Evolutionary conservation across 2,888 invertebrate species (phyloP).

Genomic region (Scaptomyza parva): DNA sequence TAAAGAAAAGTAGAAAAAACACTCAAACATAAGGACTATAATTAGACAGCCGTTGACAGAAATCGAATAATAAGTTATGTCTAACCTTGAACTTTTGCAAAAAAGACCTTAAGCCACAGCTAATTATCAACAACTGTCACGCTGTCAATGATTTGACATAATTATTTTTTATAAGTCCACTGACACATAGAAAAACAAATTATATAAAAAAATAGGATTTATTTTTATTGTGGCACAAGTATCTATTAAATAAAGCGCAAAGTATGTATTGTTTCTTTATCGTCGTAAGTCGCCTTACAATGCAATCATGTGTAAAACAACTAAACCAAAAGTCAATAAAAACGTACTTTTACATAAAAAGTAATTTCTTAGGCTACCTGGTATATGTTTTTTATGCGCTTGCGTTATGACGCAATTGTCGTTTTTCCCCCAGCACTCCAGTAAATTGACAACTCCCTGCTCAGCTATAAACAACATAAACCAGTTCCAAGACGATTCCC

Average conservation of each 20-base stretch:
- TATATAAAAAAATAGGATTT: constrained; percentile 8
- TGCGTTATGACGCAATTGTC: constrained; percentile 62
- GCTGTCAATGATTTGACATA: constrained; percentile 23
- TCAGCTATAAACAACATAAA: constrained; percentile 38
- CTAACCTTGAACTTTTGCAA: constrained; percentile 50
- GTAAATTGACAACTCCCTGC: not conserved
- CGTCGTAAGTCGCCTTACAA: constrained; percentile 1
- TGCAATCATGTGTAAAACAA: constrained; percentile 33
- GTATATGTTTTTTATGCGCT: constrained; percentile 36
- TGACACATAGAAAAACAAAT: constrained; percentile 31
- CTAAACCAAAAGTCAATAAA: constrained; percentile 23
- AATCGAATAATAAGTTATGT: constrained; percentile 17
- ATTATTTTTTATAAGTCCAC: constrained; percentile 18
- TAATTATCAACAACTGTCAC: constrained; percentile 41
- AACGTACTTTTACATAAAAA: constrained; percentile 52
- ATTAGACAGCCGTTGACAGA: constrained; percentile 3
- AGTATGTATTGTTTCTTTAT: not conserved
- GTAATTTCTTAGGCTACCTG: constrained; percentile 47
- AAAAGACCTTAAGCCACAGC: constrained; percentile 19
- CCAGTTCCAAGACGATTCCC: constrained; percentile 57
- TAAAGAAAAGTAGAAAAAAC: no score
- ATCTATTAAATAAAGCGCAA: constrained; percentile 1
- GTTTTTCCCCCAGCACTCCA: constrained; percentile 17
- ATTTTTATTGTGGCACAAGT: constrained; percentile 26
- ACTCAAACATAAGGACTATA: not conserved